A percentile compares a stretch with the other conserved stretches of the same genome.
Evolutionary conservation across 1,140 invertebrate species (phyloP).

Genomic region (Apis cerana): DNA sequence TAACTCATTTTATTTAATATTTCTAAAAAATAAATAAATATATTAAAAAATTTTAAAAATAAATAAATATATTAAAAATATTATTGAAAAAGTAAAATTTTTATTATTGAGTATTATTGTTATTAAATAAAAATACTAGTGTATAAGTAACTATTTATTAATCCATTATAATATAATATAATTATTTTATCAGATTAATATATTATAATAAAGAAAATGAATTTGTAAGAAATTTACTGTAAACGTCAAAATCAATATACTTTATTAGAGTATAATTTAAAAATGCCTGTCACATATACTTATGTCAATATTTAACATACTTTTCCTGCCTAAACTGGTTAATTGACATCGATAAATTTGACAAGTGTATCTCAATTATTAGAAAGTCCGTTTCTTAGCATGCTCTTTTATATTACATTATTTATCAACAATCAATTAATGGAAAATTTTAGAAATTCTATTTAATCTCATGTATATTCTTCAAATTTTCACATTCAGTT

Average conservation of each 20-base stretch:
- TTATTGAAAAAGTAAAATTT: no score
- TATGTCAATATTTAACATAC: slow-evolving; percentile 47
- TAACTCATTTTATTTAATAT: no score
- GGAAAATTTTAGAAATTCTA: not conserved
- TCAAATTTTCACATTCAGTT: no score
- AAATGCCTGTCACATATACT: slow-evolving; percentile 35
- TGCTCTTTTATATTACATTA: not conserved
- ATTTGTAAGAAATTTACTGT: not conserved
- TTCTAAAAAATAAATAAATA: no score
- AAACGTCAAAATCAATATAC: not conserved
- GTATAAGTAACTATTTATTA: not conserved
- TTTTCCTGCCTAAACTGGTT: slow-evolving; percentile 37
- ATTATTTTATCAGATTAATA: not conserved
- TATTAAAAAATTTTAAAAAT: no score
- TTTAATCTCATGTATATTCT: no score
- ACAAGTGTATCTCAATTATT: slow-evolving; percentile 40
- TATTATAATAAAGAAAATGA: not conserved
- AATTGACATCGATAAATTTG: slow-evolving; percentile 61
- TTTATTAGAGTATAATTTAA: not conserved
- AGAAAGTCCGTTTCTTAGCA: slow-evolving; percentile 27
- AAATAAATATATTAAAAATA: no score
- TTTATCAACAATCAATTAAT: not conserved
- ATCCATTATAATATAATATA: not conserved
- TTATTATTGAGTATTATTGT: no score
- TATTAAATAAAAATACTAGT: no score